phyloP scores from a whole-genome alignment of 2,113 vertebrate species.

The Corythaixoides concolor region DNA sequence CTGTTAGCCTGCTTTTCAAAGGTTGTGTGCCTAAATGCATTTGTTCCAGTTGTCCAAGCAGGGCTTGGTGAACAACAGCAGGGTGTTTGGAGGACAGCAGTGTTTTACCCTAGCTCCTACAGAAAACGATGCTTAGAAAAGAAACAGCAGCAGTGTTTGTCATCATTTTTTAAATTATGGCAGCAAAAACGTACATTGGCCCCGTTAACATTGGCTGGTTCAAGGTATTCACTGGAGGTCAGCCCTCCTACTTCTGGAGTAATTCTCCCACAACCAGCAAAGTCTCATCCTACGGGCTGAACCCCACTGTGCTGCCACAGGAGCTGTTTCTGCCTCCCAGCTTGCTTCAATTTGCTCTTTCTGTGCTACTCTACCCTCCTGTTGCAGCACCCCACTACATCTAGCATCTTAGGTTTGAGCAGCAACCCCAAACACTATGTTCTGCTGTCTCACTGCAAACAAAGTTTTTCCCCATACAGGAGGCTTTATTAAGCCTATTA shows the following conservation, averaged over 20 bases:
- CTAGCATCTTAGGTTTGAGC: neutral
- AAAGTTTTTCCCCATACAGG: neutral
- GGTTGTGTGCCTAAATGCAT: neutral
- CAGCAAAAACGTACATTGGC: neutral
- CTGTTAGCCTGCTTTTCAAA: neutral
- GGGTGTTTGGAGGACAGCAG: neutral
- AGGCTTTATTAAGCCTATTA: neutral
- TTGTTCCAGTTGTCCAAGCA: neutral
- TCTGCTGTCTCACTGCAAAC: neutral
- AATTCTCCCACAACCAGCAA: neutral
- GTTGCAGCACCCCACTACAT: neutral
- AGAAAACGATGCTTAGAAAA: neutral
- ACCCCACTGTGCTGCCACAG: neutral
- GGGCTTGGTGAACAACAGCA: neutral
- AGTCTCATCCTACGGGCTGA: neutral
- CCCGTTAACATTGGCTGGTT: neutral
- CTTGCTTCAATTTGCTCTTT: neutral
- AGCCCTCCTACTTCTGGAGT: neutral
- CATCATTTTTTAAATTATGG: neutral
- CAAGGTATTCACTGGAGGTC: neutral
- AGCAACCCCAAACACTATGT: rapidly evolving
- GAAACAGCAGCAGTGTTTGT: neutral
- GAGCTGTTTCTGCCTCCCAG: neutral
- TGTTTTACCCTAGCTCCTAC: neutral
- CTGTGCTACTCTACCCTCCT: neutral